Base-by-base conservation (phyloP, 2,888 invertebrate genomes). In the Caenorhabditis sp. region DNA sequence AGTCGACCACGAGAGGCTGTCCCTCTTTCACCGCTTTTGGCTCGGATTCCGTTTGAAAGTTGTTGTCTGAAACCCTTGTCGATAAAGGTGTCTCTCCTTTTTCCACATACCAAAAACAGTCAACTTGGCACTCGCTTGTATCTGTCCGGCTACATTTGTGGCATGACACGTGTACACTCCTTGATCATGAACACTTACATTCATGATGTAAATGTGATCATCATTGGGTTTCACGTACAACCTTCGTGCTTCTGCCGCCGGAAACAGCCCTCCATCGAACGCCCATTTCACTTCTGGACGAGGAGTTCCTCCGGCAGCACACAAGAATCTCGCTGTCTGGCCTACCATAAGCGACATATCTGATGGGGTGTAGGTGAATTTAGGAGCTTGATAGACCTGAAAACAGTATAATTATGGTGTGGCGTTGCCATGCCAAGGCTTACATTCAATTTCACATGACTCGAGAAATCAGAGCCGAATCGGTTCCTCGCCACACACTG, bases 81-180 rank as follows among this genome's bases (percentile, higher is more conserved):
- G 32, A 32, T n/a, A 32, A 6, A 9, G 9, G 32, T 32, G 32
- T 6, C 4, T 24, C 24, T 9, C 24, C 9, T 56, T 11, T 32
- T 20, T 20, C 20, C 20, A 15, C 32, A 9, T 50, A 85, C 86
- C 81, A 47, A 70, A 85, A 20, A 87, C 84, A 13, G 65, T 64
- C 35, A 87, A 35, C 18, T 72, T 81, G 0, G 87, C 87, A 50
- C 83, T 77, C 2, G 81, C 77, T 53, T 85, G 85, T 15, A 67
- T 40, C 15, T 69, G 62, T 53, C 87, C 87, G 0, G 83, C 87
- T 2, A 60, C 55, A 58, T 85, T 87, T n/a, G 58, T 71, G 0
- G 85, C 87, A 37, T 84, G 82, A 62, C 87, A 87, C 6, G 85
- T 83, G 76, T 87, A 87, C 28, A 81, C 82, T 22, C 87, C 85